phyloP scores from a whole-genome alignment of 2,797 vertebrate genomes.

The Sternarchorhynchus goeldii region DNA sequence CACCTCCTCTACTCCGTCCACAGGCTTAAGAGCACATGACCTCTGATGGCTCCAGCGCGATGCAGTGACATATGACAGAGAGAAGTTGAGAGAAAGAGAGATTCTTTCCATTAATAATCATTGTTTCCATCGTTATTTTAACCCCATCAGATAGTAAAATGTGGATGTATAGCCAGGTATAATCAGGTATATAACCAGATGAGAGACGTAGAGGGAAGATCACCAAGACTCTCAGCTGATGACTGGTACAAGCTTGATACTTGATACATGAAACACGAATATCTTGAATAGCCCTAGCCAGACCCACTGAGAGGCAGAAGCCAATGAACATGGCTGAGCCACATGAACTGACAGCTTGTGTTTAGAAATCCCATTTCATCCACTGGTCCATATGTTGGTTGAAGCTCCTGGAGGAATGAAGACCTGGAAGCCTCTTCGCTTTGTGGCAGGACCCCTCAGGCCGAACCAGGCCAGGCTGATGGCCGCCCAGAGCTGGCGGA shows the following conservation, averaged over 20 bases:
- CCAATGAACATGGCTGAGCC: not conserved
- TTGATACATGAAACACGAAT: not conserved
- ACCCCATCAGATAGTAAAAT: constrained; percentile 57
- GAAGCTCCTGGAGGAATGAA: not conserved
- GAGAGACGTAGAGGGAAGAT: too few species aligned
- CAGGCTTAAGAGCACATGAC: constrained; percentile 20
- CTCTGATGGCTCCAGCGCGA: constrained; percentile 11
- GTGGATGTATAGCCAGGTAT: constrained; percentile 60
- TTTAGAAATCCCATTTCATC: constrained; percentile 7
- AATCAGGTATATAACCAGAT: constrained; percentile 14
- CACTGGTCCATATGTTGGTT: not conserved
- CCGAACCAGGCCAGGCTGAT: too few species aligned
- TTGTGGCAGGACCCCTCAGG: too few species aligned
- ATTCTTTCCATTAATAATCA: constrained; percentile 39
- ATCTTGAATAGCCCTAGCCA: not conserved
- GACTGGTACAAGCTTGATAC: too few species aligned
- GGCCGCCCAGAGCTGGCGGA: too few species aligned
- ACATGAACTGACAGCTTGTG: not conserved
- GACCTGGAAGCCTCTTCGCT: too few species aligned
- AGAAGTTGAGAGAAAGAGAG: too few species aligned
- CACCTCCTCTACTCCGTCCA: not conserved
- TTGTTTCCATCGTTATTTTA: constrained; percentile 47
- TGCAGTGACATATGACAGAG: constrained; percentile 3
- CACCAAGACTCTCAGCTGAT: not conserved
- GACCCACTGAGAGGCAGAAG: not conserved